A percentile compares a stretch with the other conserved stretches of the same genome.
Conservation (phyloP, 2,113 vertebrate species). For the Elephantulus edwardii region DNA sequence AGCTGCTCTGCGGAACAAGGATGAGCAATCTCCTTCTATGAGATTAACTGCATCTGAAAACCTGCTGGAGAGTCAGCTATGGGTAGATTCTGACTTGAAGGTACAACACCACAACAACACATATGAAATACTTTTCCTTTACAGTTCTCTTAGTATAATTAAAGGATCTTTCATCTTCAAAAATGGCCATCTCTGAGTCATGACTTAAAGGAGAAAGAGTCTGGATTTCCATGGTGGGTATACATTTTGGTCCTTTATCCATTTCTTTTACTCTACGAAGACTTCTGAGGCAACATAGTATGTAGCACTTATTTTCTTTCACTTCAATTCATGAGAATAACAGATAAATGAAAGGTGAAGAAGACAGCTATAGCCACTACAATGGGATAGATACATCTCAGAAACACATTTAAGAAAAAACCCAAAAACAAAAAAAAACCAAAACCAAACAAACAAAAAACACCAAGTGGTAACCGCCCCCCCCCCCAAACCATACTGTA, state of each 20-base stretch:
- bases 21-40: no score
- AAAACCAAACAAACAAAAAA: not conserved
- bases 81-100: no score
- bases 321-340: conserved; percentile 15
- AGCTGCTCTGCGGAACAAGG: no score
- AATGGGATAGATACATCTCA: not conserved
- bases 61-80: no score
- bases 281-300: conserved; percentile 7
- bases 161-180: not conserved
- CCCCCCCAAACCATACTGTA: not conserved
- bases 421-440: no score
- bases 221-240: not conserved
- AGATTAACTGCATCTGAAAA: no score
- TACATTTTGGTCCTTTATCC: not conserved
- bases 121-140: not conserved
- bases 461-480: not conserved
- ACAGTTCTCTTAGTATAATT: not conserved
- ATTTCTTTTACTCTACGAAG: not conserved
- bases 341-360: not conserved
- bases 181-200: not conserved
- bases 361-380: not conserved
- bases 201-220: not conserved
- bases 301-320: not conserved
- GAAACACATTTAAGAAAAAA: conserved; percentile 22
- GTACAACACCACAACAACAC: no score